Evolutionary conservation across 2,113 vertebrate species (phyloP), one percentile per base, ranked within the genome.

Genomic region (Regulus satrapa): DNA sequence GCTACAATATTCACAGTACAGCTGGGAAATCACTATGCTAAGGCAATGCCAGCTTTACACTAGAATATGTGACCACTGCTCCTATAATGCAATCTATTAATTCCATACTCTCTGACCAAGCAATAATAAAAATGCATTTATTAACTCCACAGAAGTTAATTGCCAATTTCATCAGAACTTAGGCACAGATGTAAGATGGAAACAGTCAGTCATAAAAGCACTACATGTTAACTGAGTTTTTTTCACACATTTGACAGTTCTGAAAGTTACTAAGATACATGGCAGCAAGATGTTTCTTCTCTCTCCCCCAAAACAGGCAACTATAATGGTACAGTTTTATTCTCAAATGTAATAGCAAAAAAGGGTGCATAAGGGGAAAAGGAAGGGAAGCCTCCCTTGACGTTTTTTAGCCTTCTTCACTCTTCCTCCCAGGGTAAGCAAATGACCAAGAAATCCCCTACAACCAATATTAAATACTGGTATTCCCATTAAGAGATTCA

Each of bases 181-280:
- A 76, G 36, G 89, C 93, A 88, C 71, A 76, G 85, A 91, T 88
- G 75, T 41, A 59, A 84, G 82, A 88, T 38, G 76, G 95, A 94
- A 96, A 86, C 79, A 89, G 69, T 89, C 94, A 94, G 61, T 86
- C 88, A 94, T 59, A 71, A 88, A 96, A 94, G 59, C 40, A 54
- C n/a, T 71, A 58, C 34, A 21, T 48, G 71, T 63, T 86, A 92
- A 86, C 79, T 31, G 68, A 93, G 64, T 8, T 19, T 95, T 94
- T 73, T 92, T 95, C 72, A 71, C 79, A 93, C 63, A 28, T 93
- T 92, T 88, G 94, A 92, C 82, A 93, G 92, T 62, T 94, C 82
- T 84, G 55, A 88, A 90, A 94, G 79, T 85, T 90, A 92, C 54
- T 54, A 41, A 87, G 74, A 75, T 9, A 73, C 32, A 55, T 16